Evolutionary conservation across 2,888 invertebrate species (phyloP), one percentile per base, ranked within the genome.

Genomic region (Eumacrocentrus americanus): DNA sequence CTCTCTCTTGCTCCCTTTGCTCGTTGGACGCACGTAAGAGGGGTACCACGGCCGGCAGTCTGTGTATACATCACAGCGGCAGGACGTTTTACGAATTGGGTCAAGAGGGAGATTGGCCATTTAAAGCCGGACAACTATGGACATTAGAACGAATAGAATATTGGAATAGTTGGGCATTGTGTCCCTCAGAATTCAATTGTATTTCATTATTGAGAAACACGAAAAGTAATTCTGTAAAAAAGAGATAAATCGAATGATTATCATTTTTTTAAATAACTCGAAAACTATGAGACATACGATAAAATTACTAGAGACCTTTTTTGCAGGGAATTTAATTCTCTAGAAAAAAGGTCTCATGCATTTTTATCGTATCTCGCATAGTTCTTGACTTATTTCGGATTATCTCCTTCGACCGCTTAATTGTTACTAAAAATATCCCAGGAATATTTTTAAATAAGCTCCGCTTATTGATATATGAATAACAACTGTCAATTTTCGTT

Each of bases 71-170:
- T 44, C 29, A 60, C 57, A 55, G 56, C 52, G 44, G 48, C 56
- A 62, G 61, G 54, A 66, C 64, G 63, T 61, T 67, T 73, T 69
- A 70, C 70, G 69, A 76, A 76, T 77, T 76, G 70, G 77, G 74
- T 76, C 76, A 76, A 74, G 74, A 76, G 75, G 73, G 72, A 74
- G 72, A 72, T 72, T 72, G 71, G 68, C 62, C 74, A 67, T 72
- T 73, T 72, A 72, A 75, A 67, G 72, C 64, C 63, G 63, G 64
- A 70, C 66, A 44, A 54, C 61, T 18, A 3, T 42, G 50, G 44
- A 46, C 25, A 38, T 48, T 51, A 35, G 7, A 35, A 16, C 20
- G 18, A 51, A 35, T 51, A 35, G 35, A 51, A 4, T n/a, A 37
- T n/a, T 34, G 9, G n/a, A 51, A 35, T 18, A 51, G 7, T 23